Evolutionary conservation across 2,113 vertebrate genomes (phyloP), one percentile per base, ranked within the genome.

Genomic region (Nycticorax nycticorax): DNA sequence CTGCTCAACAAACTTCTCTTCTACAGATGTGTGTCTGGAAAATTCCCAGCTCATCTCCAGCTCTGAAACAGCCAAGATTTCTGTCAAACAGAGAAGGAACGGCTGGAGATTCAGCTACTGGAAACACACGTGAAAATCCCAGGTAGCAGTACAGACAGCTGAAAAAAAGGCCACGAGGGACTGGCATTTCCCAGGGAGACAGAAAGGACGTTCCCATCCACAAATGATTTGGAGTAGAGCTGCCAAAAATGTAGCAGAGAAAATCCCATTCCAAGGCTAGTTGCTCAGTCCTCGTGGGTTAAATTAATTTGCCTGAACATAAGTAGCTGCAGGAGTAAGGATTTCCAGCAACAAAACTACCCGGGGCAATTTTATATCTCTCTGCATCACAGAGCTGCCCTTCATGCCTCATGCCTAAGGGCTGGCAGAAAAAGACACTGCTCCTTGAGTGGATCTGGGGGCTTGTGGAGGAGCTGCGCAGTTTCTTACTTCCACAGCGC

Each of bases 321-420:
- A 81, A 87, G 62, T 53, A 91, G 87, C 77, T 89, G 77, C 87
- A 91, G 92, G 84, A 95, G 45, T 56, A 45, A 93, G 69, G 94
- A 89, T 80, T 95, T 93, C 77, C 94, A 91, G 81, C 69, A 74
- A 59, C 74, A 88, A 60, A 94, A 82, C 71, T 45, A 95, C 93
- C 93, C 3, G 12, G 81, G 94, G 94, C 89, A 89, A 79, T 76
- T 75, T 93, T 66, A 6, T 64, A 26, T 79, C 92, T 94, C 66
- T 76, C 92, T 93, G 93, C 92, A 95, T 95, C 92, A 66, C 89
- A 67, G 85, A 79, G 37, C 93, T 75, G 95, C 94, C 91, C 88
- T 89, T 92, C 95, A 92, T 76, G 91, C 73, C 81, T 96, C 73
- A 6, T 12, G 85, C 94, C 94, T 88, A 21, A 94, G 87, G 96